Evolutionary conservation across 2,797 vertebrate species (phyloP), one percentile per base, ranked within the genome.

Genomic region (Ctenosaura bakeri): DNA sequence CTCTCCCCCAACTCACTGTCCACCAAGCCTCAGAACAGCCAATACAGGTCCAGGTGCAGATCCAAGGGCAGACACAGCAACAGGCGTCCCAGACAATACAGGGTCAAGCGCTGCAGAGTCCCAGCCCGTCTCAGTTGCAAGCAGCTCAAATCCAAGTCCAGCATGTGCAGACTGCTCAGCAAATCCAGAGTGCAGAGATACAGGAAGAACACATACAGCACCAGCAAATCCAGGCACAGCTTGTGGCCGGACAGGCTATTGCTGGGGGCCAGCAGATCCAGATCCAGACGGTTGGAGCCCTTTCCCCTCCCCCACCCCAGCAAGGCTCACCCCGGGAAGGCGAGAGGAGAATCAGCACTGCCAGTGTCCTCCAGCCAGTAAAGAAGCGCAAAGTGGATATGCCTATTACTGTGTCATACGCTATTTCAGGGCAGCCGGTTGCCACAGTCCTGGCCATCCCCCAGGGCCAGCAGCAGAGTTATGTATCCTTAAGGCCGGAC

Each of bases 341-440:
- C 59, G 98, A 98, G 91, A 97, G 98, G 85, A 97, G 99, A 89
- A 98, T 97, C 92, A 97, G 97, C 89, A 97, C 97, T 0, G 97
- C 98, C 16, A 98, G 98, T 3, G 98, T 99, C 92, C 98, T 99
- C 87, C 99, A 99, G 95, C 98, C 99, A 0, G 98, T 99, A 95
- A 99, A 99, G 97, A 99, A 99, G 93, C 98, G 98, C 88, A 99
- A 99, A 95, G 98, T 99, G 97, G 99, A 99, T 97, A 98, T 99
- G 98, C 99, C 99, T 95, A 99, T 99, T 95, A 99, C 98, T 64
- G 98, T 99, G 93, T 99, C 99, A 0, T 99, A 99, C 20, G 98
- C 98, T 94, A 98, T 99, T 95, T 99, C 99, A 59, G 98, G 98
- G 94, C 99, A 99, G 95, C 99, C 99, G 3, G 98, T 99, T 95